A percentile compares a stretch with the other conserved stretches of the same genome.
These are phyloP conservation scores for Cosmopolites sordidus DNA, from an alignment of 2,888 invertebrate genomes.

Conservation along the genomic window DNA sequence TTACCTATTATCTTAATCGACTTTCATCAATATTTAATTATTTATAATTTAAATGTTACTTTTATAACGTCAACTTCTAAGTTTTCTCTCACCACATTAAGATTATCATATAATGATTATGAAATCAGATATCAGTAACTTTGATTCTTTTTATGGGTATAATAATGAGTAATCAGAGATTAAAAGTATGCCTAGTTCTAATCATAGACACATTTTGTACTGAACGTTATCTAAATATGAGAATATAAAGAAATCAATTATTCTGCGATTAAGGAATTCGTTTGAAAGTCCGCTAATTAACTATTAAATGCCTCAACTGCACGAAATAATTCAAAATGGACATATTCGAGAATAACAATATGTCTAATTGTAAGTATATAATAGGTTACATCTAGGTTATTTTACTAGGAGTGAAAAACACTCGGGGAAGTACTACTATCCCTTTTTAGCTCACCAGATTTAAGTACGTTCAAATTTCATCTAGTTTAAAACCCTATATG, in stretches of 20 bases:
- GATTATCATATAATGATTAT: no score
- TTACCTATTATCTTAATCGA: no score
- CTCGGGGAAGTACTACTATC: constrained; percentile 7
- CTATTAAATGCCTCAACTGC: neutral
- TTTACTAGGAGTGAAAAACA: constrained; percentile 8
- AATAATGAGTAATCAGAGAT: no score
- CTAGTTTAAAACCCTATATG: neutral
- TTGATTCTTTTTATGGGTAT: no score
- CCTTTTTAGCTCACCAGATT: constrained; percentile 12
- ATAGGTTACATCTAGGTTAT: constrained; percentile 7
- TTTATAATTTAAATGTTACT: neutral
- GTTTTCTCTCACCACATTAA: neutral
- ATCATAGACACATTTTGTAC: no score
- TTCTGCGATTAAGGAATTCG: no score
- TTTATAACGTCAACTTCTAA: neutral
- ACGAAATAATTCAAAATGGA: constrained; percentile 8
- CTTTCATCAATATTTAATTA: neutral
- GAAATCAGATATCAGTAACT: no score
- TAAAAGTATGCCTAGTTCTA: no score
- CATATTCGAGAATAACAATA: constrained; percentile 18
- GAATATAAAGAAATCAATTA: no score
- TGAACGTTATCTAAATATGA: no score
- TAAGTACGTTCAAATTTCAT: neutral
- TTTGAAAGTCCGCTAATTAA: no score
- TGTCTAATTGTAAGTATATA: constrained; percentile 5